Conservation (phyloP, 2,888 invertebrate species). For the Noctuana brunneofusca region DNA sequence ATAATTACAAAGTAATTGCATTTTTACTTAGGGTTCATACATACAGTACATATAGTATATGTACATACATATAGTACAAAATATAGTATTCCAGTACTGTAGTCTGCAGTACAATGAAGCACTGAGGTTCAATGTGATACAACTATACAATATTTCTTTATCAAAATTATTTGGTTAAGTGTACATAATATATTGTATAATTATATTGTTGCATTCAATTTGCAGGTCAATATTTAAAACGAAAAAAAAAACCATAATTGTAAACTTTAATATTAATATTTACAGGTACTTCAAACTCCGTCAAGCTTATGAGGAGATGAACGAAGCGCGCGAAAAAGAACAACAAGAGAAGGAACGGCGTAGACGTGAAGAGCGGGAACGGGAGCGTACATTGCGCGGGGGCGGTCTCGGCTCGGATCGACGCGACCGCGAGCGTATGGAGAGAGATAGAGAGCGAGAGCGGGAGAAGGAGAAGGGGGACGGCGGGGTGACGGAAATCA, state of each 20-base stretch:
- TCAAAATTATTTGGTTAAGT: too few species aligned
- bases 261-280: not conserved
- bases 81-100: too few species aligned
- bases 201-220: too few species aligned
- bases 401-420: slow-evolving; percentile 70
- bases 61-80: too few species aligned
- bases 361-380: slow-evolving; percentile 73
- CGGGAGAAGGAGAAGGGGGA: slow-evolving; percentile 54
- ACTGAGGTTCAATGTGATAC: too few species aligned
- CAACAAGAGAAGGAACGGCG: slow-evolving; percentile 82
- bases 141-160: too few species aligned
- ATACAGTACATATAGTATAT: too few species aligned
- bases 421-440: slow-evolving; percentile 71
- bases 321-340: slow-evolving; percentile 83
- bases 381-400: slow-evolving; percentile 60
- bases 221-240: too few species aligned
- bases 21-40: too few species aligned
- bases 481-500: slow-evolving; percentile 61
- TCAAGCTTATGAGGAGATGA: slow-evolving; percentile 87
- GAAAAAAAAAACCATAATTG: not conserved
- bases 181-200: too few species aligned
- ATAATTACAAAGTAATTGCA: too few species aligned
- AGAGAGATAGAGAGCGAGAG: slow-evolving; percentile 65
- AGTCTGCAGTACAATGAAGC: too few species aligned
- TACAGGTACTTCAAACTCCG: slow-evolving; percentile 86